Conservation (phyloP, 2,113 vertebrate genomes). For the Hemiscyllium ocellatum region DNA sequence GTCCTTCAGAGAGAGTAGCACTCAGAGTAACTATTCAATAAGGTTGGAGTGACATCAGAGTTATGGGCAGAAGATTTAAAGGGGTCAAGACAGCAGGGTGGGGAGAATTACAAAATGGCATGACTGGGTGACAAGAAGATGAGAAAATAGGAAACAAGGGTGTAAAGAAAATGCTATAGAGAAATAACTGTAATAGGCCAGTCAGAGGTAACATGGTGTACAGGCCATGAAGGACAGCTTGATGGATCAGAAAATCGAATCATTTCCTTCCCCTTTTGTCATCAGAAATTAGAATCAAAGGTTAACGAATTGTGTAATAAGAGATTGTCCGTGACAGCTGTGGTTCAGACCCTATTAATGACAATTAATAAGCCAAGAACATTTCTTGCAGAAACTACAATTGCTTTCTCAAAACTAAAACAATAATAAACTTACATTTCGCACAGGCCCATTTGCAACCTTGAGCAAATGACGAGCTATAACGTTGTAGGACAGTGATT, state of each 20-base stretch:
- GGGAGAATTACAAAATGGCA: neutral
- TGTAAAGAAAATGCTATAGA: neutral
- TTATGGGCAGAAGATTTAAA: neutral
- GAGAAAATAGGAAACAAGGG: neutral
- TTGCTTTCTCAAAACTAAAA: neutral
- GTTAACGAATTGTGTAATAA: neutral
- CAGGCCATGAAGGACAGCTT: neutral
- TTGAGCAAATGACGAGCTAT: slow-evolving; percentile 34
- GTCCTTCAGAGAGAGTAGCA: neutral
- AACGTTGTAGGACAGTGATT: slow-evolving; percentile 22
- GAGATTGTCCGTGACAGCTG: neutral
- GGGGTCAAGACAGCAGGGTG: neutral
- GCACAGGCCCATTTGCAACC: slow-evolving; percentile 36
- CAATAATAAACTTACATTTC: slow-evolving; percentile 35
- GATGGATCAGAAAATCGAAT: neutral
- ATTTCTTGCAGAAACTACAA: neutral
- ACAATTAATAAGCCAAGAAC: neutral
- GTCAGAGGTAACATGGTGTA: neutral
- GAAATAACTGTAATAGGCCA: neutral
- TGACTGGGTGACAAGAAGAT: neutral
- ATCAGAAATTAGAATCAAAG: neutral
- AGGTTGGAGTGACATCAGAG: neutral
- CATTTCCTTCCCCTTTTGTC: neutral
- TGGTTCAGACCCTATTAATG: neutral
- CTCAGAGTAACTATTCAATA: neutral